A percentile compares a stretch with the other conserved stretches of the same genome.
These are phyloP conservation scores for Polyommatus iphigenia DNA, from an alignment of 2,888 invertebrate genomes.

Conservation along the genomic window DNA sequence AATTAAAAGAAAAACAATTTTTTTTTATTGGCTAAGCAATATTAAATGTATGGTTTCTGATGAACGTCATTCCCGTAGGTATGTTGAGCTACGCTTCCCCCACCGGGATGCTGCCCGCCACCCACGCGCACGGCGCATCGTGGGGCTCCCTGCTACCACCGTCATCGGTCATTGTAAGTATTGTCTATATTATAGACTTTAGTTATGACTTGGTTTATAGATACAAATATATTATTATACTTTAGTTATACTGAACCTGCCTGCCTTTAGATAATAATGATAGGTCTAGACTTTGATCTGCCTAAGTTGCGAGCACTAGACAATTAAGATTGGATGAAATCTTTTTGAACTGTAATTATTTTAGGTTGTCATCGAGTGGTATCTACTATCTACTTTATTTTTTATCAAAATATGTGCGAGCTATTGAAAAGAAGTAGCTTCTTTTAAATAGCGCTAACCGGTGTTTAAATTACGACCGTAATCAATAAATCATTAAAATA, in stretches of 20 bases:
- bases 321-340: background rate
- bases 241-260: too few species aligned
- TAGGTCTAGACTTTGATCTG: background rate
- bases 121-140: conserved; percentile 55
- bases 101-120: conserved; percentile 72
- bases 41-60: background rate
- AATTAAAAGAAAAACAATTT: too few species aligned
- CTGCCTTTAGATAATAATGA: too few species aligned
- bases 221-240: too few species aligned
- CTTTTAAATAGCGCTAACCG: background rate
- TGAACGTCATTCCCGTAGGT: conserved; percentile 45
- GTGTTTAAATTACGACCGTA: conserved; percentile 5
- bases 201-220: too few species aligned
- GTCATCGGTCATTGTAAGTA: conserved; percentile 65
- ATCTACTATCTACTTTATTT: background rate
- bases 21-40: background rate
- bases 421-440: too few species aligned
- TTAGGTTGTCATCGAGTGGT: background rate
- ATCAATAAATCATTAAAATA: conserved; percentile 30
- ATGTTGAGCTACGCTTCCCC: conserved; percentile 74
- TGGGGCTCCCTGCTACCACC: conserved; percentile 63
- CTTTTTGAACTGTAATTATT: background rate
- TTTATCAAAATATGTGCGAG: background rate
- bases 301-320: background rate
- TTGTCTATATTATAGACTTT: conserved; percentile 4